Evolutionary conservation across 2,113 vertebrate genomes (phyloP), one percentile per base, ranked within the genome.

Genomic region (Turdus rufiventris): DNA sequence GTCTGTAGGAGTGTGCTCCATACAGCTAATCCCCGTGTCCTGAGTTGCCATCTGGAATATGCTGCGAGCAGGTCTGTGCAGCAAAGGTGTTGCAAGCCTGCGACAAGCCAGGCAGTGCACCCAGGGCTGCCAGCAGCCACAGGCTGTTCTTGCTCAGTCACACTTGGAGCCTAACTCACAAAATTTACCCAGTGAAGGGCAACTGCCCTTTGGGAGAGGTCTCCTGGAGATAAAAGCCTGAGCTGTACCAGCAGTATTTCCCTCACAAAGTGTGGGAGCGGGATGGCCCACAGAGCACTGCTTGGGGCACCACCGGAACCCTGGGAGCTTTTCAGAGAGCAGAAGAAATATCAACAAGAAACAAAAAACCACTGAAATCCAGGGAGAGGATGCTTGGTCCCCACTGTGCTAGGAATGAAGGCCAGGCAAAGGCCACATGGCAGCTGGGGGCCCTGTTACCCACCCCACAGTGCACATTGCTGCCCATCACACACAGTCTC

Each of bases 1-100:
- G 83, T 73, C 82, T 77, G 91, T 66, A 56, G 74, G 93, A 89
- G 76, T 50, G 76, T 34, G 56, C 60, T 71, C 83, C 73, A 62
- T 28, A 17, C 88, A 93, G 93, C 67, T 85, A 80, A 94, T 91
- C 89, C 88, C 56, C 3, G 18, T 5, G 25, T 89, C 89, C 85
- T 11, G 89, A 66, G 63, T 20, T 94, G 93, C 96, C 88, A 91
- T 96, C 89, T 96, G 91, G 73, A 91, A 60, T 14, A 16, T 50
- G 84, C 84, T 77, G 92, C 0, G 0, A 82, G 94, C 86, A 65
- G 88, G 31, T 40, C 77, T 88, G 66, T 40, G 62, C 6, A 66
- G 40, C 72, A 91, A 88, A 74, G 95, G 87, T 91, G 93, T 42
- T 47, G 61, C 50, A 19, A 91, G 91, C 10, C 65, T 75, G 62